Evolutionary conservation across 1,140 invertebrate species (phyloP).

Genomic region (Polypedilum vanderplanki): DNA sequence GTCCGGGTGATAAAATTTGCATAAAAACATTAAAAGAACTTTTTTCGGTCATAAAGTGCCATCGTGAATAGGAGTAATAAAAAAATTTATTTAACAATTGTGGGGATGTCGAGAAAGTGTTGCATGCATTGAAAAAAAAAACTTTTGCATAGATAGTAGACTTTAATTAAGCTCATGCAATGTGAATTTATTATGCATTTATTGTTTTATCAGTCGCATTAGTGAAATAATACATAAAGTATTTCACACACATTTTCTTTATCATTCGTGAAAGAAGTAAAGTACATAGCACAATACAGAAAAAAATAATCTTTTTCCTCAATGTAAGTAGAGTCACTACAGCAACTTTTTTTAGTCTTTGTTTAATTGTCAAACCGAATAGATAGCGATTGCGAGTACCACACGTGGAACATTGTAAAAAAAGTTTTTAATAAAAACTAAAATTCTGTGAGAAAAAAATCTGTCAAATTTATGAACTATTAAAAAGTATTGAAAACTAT

Average conservation of each 20-base stretch:
- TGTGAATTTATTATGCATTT: constrained; percentile 7
- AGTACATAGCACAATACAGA: background rate
- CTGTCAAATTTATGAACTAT: constrained; percentile 15
- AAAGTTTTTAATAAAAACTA: background rate
- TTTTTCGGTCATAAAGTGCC: background rate
- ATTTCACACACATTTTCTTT: background rate
- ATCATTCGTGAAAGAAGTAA: background rate
- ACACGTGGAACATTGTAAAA: background rate
- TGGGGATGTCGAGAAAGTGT: background rate
- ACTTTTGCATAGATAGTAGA: background rate
- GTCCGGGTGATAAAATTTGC: background rate
- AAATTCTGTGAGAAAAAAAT: background rate
- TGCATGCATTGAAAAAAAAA: background rate
- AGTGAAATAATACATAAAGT: background rate
- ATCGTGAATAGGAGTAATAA: background rate
- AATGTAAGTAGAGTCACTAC: background rate
- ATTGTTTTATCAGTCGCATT: background rate
- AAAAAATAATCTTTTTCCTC: background rate
- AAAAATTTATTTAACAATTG: background rate
- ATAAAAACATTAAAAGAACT: background rate
- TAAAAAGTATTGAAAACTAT: background rate
- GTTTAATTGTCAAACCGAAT: background rate
- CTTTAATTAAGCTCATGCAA: background rate
- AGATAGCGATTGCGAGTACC: background rate
- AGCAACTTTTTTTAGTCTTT: background rate